Conservation (phyloP, 2,113 vertebrate species). For the Pachycephala philippinensis region DNA sequence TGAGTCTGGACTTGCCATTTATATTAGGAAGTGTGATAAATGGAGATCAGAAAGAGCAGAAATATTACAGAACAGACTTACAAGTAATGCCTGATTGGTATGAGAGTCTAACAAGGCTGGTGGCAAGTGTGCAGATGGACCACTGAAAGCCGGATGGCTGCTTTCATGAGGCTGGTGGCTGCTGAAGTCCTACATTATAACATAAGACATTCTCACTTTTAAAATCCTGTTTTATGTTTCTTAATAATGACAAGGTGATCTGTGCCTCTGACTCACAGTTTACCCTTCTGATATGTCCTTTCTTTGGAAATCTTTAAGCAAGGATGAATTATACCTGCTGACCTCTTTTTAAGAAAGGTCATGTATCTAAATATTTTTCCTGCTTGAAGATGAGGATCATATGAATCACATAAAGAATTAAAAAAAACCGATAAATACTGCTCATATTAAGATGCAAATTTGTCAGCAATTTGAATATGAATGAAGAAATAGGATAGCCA, state of each 20-base stretch:
- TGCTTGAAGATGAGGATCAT: background rate
- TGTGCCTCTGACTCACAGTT: background rate
- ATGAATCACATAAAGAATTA: background rate
- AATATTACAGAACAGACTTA: background rate
- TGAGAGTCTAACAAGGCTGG: background rate
- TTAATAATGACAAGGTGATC: background rate
- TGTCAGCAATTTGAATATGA: background rate
- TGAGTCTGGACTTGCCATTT: background rate
- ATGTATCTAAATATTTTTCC: background rate
- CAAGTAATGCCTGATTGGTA: background rate
- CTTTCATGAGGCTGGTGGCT: constrained; percentile 4
- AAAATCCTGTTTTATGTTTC: background rate
- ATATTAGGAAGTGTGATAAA: background rate
- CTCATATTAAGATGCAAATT: background rate
- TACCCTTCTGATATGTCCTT: background rate
- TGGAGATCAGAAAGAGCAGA: background rate
- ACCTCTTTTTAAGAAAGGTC: background rate
- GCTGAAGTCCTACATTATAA: background rate
- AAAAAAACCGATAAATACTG: background rate
- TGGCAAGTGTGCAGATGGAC: background rate
- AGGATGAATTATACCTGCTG: background rate
- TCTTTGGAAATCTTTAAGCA: background rate
- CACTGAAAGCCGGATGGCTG: background rate
- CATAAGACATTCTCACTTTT: constrained; percentile 26
- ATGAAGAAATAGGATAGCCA: background rate